Base-by-base conservation (phyloP, 2,888 invertebrate species). In the Tetragonisca angustula region DNA sequence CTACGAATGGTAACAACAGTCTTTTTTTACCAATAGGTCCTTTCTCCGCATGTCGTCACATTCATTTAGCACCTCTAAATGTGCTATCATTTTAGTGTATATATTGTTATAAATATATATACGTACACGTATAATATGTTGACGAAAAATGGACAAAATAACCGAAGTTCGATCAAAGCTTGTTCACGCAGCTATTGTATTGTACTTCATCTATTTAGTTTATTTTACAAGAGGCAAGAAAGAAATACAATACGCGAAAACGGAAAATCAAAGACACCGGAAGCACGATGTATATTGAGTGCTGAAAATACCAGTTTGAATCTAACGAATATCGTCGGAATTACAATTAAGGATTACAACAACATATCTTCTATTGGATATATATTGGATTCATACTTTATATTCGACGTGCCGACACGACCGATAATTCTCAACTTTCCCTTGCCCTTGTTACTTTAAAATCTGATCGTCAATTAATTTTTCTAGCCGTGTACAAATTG, bases 391-490 rank as follows among this genome's bases (percentile, higher is more conserved):
- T 84, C 81, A 78, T 77, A 78, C 74, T 75, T 84, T 82, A 82
- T 67, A 82, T 77, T 84, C 74, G 70, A 81, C 70, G 50, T 52
- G 54, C 24, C 64, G 32, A 70, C n/a, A 32, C n/a, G 21, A 70
- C 56, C 61, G 54, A 61, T 50, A 61, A 54, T 13, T 24, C 36
- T 17, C 21, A 68, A 32, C 43, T 49, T 49, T 6, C 43, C 43
- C 43, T 43, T 9, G 6, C 59, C 68, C 43, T 19, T 17, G n/a
- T 69, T 36, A 67, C 83, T 80, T 83, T 36, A 74, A 76, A 76
- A 49, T 82, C 49, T 82, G 32, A 84, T 82, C 78, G 84, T 84
- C 84, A 84, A 84, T 84, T 82, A 84, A 82, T 82, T 77, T 61
- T 84, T 71, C 64, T 71, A 77, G 73, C 43, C 61, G 64, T 77